Evolutionary conservation across 2,797 vertebrate genomes (phyloP).

Genomic region (Menidia menidia): DNA sequence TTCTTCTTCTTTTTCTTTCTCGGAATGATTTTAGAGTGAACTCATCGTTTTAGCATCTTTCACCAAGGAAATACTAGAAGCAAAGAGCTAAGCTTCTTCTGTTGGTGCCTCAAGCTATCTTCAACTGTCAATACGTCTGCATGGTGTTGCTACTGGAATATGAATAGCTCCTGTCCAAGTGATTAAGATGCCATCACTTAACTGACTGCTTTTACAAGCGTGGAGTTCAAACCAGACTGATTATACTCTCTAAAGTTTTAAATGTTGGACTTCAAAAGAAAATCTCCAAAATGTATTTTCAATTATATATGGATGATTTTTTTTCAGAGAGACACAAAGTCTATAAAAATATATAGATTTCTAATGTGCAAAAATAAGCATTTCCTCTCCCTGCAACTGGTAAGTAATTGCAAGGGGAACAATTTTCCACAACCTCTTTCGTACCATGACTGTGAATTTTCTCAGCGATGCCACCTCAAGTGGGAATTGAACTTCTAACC

Average conservation of each 20-base stretch:
- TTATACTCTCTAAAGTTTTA: not conserved
- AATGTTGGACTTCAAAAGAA: not conserved
- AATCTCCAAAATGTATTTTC: not conserved
- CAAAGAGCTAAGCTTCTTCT: conserved; percentile 39
- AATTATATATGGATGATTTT: not conserved
- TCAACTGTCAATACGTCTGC: conserved; percentile 57
- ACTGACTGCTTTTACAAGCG: not conserved
- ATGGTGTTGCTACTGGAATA: conserved; percentile 46
- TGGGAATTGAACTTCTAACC: conserved; percentile 59
- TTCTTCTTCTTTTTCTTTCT: not conserved
- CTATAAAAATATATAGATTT: not conserved
- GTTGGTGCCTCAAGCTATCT: conserved; percentile 53
- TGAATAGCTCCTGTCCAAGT: conserved; percentile 34
- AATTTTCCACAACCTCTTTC: conserved; percentile 17
- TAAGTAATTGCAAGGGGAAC: conserved; percentile 6
- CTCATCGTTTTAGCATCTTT: conserved; percentile 34
- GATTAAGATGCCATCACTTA: conserved; percentile 24
- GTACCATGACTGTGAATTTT: conserved; percentile 14
- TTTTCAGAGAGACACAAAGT: not conserved
- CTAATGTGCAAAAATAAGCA: not conserved
- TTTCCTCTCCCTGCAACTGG: not conserved
- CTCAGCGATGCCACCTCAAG: conserved; percentile 26
- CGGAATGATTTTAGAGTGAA: conserved; percentile 10
- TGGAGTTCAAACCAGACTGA: not conserved
- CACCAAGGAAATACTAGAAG: conserved; percentile 41